Conservation (phyloP, 2,888 invertebrate genomes). For the Odontocerum albicorne region DNA sequence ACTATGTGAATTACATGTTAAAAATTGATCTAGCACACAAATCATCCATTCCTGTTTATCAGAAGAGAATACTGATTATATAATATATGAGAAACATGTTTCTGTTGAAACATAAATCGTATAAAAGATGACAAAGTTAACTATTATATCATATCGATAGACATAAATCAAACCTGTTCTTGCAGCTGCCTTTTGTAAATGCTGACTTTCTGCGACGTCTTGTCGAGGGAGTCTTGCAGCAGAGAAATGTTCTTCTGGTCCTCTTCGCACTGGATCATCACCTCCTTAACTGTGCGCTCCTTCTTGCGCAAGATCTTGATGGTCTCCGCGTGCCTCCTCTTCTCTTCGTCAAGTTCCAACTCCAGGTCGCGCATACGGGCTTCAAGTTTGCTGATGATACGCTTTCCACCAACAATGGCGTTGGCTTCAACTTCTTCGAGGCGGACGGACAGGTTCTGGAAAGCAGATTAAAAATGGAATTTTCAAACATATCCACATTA, state of each 20-base stretch:
- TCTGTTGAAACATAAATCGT: too few species aligned
- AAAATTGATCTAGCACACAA: too few species aligned
- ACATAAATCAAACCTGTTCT: conserved; percentile 70
- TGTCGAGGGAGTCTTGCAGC: conserved; percentile 89
- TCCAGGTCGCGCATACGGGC: conserved; percentile 93
- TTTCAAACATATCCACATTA: too few species aligned
- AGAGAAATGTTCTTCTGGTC: conserved; percentile 94
- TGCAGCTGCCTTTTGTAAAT: conserved; percentile 95
- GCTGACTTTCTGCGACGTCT: conserved; percentile 82
- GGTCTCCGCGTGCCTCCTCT: conserved; percentile 95
- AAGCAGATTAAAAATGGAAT: too few species aligned
- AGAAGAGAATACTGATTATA: too few species aligned
- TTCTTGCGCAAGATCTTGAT: conserved; percentile 98
- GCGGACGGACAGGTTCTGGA: conserved; percentile 81
- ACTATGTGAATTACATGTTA: too few species aligned
- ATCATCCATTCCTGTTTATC: too few species aligned
- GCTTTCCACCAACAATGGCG: conserved; percentile 94
- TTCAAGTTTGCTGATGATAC: conserved; percentile 97
- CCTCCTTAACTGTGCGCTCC: conserved; percentile 95
- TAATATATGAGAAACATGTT: too few species aligned
- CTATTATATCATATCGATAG: too few species aligned
- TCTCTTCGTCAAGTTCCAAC: conserved; percentile 93
- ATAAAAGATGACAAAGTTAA: too few species aligned
- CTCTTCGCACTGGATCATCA: conserved; percentile 93
- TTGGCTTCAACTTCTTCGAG: conserved; percentile 97